Evolutionary conservation across 1,140 invertebrate species (phyloP).

Genomic region (Manduca sexta): DNA sequence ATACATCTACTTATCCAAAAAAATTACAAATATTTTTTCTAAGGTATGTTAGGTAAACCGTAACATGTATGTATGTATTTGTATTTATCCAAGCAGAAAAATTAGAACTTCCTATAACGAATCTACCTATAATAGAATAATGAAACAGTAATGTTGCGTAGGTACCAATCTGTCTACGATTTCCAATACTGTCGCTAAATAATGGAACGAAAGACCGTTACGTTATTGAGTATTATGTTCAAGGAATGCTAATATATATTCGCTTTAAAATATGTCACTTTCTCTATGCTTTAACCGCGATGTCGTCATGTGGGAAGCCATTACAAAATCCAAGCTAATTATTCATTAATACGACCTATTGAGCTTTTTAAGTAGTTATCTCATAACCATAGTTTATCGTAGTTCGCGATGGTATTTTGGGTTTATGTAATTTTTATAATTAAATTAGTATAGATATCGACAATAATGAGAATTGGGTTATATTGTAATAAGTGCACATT

Average conservation of each 20-base stretch:
- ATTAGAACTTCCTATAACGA: no score
- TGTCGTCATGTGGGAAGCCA: background rate
- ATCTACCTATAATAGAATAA: no score
- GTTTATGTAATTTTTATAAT: no score
- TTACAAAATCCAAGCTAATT: conserved; percentile 1
- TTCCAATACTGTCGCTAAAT: conserved; percentile 5
- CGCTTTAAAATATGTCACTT: conserved; percentile 13
- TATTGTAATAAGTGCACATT: no score
- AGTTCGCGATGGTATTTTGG: no score
- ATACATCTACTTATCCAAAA: no score
- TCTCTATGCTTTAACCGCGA: conserved; percentile 6
- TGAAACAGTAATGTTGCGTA: background rate
- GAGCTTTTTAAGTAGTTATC: background rate
- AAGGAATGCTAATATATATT: conserved; percentile 20
- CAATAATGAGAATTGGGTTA: no score
- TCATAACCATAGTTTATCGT: no score
- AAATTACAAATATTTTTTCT: no score
- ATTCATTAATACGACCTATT: background rate
- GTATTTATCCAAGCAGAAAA: background rate
- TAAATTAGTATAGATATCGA: no score
- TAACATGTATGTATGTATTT: no score
- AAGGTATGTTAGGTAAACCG: no score
- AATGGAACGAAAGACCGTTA: conserved; percentile 20
- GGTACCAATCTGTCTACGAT: conserved; percentile 3
- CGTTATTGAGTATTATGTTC: conserved; percentile 17